Percentiles rank a stretch among this genome's conserved stretches.
These are phyloP conservation scores for Recurvirostra avosetta DNA, from an alignment of 2,113 vertebrate species.

Conservation along the genomic window DNA sequence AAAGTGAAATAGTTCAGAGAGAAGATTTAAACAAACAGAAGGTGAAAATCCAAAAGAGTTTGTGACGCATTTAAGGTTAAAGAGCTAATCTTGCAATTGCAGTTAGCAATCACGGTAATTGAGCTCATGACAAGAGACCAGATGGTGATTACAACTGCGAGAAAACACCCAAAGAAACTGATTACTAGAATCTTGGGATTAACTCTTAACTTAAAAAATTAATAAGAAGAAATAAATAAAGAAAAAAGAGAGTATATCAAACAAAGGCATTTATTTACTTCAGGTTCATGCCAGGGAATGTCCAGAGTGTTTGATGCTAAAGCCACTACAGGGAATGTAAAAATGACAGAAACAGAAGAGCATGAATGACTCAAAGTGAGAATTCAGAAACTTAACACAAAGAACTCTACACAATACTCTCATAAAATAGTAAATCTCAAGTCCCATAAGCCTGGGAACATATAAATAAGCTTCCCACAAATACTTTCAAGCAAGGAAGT, in stretches of 20 bases:
- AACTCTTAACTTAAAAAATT: background rate
- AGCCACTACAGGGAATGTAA: background rate
- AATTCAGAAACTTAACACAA: background rate
- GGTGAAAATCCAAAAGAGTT: conserved; percentile 8
- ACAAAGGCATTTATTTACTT: background rate
- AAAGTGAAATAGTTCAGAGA: conserved; percentile 19
- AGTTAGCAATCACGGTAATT: conserved; percentile 13
- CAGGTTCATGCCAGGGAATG: background rate
- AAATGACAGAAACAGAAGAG: background rate
- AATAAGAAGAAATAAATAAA: background rate
- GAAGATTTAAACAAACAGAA: conserved; percentile 34
- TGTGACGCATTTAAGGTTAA: conserved; percentile 29
- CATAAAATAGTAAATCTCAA: background rate
- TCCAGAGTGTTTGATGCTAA: background rate
- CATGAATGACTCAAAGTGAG: background rate
- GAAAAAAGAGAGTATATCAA: background rate
- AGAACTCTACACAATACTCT: background rate
- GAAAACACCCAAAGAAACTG: background rate
- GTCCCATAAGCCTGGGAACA: background rate
- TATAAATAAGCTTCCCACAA: background rate
- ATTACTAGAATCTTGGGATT: background rate
- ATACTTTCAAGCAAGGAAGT: background rate
- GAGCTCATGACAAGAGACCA: background rate
- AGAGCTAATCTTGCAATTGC: conserved; percentile 14
- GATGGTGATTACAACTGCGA: conserved; percentile 16